These are phyloP conservation scores for Hemibagrus guttatus DNA, from an alignment of 2,797 vertebrate species.

Conservation along the genomic window DNA sequence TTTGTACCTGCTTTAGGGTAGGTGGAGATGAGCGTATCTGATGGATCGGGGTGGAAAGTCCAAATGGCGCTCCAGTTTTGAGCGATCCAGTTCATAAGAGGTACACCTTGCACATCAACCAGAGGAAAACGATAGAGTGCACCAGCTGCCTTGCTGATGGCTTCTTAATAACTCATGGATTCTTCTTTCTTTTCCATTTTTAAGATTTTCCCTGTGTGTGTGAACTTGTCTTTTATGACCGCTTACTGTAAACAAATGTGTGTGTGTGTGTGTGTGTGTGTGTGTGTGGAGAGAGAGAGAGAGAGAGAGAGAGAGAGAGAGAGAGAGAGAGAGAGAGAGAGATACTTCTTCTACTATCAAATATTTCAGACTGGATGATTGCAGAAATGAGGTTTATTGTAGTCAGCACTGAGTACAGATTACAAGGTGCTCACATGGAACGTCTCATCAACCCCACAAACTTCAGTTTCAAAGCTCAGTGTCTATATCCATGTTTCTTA, in stretches of 20 bases:
- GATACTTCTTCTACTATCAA: no score
- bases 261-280: not conserved
- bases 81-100: constrained; percentile 76
- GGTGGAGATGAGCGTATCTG: constrained; percentile 81
- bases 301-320: no score
- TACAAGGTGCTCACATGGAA: no score
- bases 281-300: no score
- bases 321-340: no score
- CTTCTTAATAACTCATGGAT: constrained; percentile 54
- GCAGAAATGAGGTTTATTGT: no score
- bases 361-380: no score
- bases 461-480: no score
- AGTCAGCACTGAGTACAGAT: no score
- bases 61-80: constrained; percentile 72
- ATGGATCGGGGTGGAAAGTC: constrained; percentile 75
- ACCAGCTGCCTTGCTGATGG: constrained; percentile 58
- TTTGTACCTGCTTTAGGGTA: constrained; percentile 85
- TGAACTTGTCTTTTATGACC: not conserved
- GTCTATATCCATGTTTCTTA: no score
- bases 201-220: not conserved
- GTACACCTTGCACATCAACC: constrained; percentile 67
- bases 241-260: not conserved
- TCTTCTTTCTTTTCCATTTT: constrained; percentile 38
- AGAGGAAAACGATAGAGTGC: constrained; percentile 72
- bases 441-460: no score